phyloP scores from a whole-genome alignment of 53 echinoderm and acorn worm genomes.

The Zoroaster sp. region DNA sequence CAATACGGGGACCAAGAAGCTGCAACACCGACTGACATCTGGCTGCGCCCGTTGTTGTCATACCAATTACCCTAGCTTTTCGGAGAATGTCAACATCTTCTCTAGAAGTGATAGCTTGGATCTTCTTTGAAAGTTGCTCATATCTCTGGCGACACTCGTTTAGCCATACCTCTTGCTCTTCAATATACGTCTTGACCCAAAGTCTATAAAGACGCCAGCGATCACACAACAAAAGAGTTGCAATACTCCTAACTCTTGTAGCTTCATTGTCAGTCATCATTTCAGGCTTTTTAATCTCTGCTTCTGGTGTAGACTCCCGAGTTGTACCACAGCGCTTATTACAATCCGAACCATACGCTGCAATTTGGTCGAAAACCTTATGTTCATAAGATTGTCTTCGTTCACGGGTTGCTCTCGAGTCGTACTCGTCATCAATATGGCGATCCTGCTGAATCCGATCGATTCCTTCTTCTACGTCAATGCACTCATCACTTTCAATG shows the following conservation, averaged over 20 bases:
- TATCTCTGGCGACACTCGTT: background rate
- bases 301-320: background rate
- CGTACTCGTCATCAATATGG: background rate
- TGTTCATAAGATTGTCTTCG: background rate
- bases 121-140: slow-evolving; percentile 21
- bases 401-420: background rate
- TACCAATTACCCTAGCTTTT: slow-evolving; percentile 70
- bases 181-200: slow-evolving; percentile 34
- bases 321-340: slow-evolving; percentile 7
- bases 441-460: background rate
- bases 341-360: background rate
- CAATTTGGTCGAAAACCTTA: background rate
- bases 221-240: slow-evolving; percentile 23
- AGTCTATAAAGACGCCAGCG: slow-evolving; percentile 68
- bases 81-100: slow-evolving; percentile 43
- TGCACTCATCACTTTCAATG: background rate
- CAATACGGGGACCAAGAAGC: slow-evolving; percentile 67
- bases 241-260: slow-evolving; percentile 7
- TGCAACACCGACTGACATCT: slow-evolving; percentile 64
- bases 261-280: slow-evolving; percentile 60
- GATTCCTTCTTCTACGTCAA: slow-evolving; percentile 30
- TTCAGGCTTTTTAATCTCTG: background rate
- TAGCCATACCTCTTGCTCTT: background rate
- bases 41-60: slow-evolving; percentile 95
- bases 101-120: background rate